These are phyloP conservation scores for Emydocephalus ijimae DNA, from an alignment of 2,113 vertebrate genomes.

Conservation along the genomic window DNA sequence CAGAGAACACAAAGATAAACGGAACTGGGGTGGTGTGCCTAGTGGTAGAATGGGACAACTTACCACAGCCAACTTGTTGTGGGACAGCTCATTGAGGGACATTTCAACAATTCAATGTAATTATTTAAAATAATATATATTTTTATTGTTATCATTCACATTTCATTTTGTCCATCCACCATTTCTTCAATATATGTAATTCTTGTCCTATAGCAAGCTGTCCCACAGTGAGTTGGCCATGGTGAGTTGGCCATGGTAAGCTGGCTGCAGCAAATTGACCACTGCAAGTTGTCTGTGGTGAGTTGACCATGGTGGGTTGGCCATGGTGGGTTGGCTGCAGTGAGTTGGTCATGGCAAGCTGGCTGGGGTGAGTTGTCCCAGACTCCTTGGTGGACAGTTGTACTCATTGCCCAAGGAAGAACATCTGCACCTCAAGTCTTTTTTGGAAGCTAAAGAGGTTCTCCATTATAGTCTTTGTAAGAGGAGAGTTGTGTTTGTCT, in stretches of 20 bases:
- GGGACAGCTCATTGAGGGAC: too few relatives aligned
- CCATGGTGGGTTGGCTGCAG: fast-evolving
- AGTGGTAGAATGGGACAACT: background rate
- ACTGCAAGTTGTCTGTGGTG: background rate
- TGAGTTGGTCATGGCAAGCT: background rate
- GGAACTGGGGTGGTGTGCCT: background rate
- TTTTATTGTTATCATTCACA: background rate
- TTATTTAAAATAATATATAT: background rate
- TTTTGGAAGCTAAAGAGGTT: background rate
- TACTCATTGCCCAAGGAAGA: background rate
- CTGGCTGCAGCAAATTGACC: too few relatives aligned
- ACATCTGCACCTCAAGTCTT: background rate
- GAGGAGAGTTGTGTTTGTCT: background rate
- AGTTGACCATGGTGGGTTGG: too few relatives aligned
- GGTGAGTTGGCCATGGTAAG: too few relatives aligned
- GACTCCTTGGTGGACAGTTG: too few relatives aligned
- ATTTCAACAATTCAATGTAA: background rate
- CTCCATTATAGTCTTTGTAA: background rate
- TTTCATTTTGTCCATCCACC: background rate
- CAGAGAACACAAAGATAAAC: background rate
- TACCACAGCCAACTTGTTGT: background rate
- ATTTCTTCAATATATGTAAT: background rate
- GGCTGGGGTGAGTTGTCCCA: background rate
- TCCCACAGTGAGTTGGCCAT: too few relatives aligned
- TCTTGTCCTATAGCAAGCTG: background rate